Evolutionary conservation across 2,888 invertebrate genomes (phyloP).

Genomic region (Boloria selene): DNA sequence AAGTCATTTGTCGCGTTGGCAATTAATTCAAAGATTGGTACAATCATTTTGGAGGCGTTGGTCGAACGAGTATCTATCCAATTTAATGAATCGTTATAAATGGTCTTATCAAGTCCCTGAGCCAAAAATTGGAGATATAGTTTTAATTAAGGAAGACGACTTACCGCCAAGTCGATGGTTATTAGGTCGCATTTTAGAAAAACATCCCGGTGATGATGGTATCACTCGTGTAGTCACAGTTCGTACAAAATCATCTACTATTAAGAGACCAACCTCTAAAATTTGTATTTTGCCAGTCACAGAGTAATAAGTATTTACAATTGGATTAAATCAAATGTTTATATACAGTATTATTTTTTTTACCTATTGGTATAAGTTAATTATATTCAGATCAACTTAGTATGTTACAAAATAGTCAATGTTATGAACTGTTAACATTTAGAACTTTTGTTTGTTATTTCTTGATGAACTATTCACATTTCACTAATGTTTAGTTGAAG

Average conservation of each 20-base stretch:
- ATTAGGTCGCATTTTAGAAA: constrained; percentile 24
- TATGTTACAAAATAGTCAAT: too few species aligned
- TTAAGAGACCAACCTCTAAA: constrained; percentile 18
- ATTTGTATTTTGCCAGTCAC: background rate
- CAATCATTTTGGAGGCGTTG: constrained; percentile 36
- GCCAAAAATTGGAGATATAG: constrained; percentile 34
- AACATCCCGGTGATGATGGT: constrained; percentile 28
- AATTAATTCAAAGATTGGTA: constrained; percentile 29
- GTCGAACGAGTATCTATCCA: constrained; percentile 30
- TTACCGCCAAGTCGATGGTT: constrained; percentile 34
- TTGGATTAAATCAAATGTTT: too few species aligned
- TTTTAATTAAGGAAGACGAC: constrained; percentile 36
- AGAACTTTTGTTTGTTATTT: too few species aligned
- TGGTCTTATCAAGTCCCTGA: constrained; percentile 30
- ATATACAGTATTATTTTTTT: too few species aligned
- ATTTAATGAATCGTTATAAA: constrained; percentile 33
- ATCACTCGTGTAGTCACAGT: constrained; percentile 24
- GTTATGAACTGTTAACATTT: too few species aligned
- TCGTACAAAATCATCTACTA: constrained; percentile 8
- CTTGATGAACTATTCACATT: too few species aligned
- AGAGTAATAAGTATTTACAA: too few species aligned
- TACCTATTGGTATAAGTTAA: too few species aligned
- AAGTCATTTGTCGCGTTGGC: constrained; percentile 32
- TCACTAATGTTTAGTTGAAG: too few species aligned
- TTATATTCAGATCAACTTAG: too few species aligned